Evolutionary conservation across 2,113 vertebrate genomes (phyloP).

Genomic region (Lethenteron reissneri): DNA sequence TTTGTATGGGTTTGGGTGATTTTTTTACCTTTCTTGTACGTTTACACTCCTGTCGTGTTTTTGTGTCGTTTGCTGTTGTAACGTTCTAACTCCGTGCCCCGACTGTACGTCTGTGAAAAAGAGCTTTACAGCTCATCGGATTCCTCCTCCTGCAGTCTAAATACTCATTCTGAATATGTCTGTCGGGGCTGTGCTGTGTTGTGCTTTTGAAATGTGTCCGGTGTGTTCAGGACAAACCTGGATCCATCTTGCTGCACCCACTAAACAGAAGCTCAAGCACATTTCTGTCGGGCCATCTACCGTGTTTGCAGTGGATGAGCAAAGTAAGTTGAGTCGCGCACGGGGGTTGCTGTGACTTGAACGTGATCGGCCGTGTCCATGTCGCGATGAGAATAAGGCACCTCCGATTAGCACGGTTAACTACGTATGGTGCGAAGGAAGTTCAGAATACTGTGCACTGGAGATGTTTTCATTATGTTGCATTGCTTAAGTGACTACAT

Average conservation of each 20-base stretch:
- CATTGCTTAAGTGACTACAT: too few relatives aligned
- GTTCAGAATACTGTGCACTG: too few relatives aligned
- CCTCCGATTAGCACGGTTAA: too few relatives aligned
- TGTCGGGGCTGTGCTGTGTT: conserved; percentile 7
- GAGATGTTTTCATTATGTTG: too few relatives aligned
- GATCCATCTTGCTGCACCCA: conserved; percentile 78
- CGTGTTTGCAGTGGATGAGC: conserved; percentile 54
- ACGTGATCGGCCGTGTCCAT: too few relatives aligned
- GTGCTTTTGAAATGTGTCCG: conserved; percentile 11
- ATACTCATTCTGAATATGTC: conserved; percentile 12
- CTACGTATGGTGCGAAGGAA: too few relatives aligned
- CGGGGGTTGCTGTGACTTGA: too few relatives aligned
- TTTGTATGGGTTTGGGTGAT: too few relatives aligned
- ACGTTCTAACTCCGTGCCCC: not conserved
- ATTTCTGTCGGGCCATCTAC: conserved; percentile 71
- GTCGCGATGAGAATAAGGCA: too few relatives aligned
- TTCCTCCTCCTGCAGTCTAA: conserved; percentile 10
- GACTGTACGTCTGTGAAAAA: conserved; percentile 10
- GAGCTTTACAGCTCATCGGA: conserved; percentile 11
- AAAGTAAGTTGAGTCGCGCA: conserved; percentile 28
- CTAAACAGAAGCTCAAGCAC: conserved; percentile 63
- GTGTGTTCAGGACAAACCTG: conserved; percentile 48
- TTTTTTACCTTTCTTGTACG: too few relatives aligned
- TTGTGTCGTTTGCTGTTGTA: not conserved
- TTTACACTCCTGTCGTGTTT: not conserved